phyloP scores from a whole-genome alignment of 2,113 vertebrate species.

The Gallinago undulata region DNA sequence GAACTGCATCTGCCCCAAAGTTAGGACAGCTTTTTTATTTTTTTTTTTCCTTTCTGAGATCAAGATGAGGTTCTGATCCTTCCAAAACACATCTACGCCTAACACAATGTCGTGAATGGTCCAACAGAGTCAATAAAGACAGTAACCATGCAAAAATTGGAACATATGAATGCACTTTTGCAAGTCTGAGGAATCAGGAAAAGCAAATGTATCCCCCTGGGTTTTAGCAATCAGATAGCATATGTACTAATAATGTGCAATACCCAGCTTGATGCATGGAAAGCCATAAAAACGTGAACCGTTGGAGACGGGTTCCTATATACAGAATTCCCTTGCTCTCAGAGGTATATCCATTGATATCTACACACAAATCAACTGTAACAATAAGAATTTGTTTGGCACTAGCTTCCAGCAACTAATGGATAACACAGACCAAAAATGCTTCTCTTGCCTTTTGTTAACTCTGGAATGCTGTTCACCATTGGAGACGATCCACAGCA shows the following conservation, averaged over 20 bases:
- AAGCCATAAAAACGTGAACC: not conserved
- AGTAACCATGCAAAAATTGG: not conserved
- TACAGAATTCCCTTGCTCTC: slow-evolving; percentile 21
- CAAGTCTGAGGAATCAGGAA: slow-evolving; percentile 6
- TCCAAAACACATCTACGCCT: not conserved
- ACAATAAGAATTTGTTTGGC: slow-evolving; percentile 60
- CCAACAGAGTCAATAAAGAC: not conserved
- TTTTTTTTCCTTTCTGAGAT: not conserved
- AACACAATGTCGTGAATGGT: not conserved
- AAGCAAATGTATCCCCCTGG: not conserved
- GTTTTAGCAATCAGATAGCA: slow-evolving; percentile 21
- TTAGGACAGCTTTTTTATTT: not conserved
- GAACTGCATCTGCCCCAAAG: not conserved
- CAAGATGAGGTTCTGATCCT: not conserved
- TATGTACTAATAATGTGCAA: not conserved
- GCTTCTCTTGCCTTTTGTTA: slow-evolving; percentile 57
- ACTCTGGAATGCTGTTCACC: slow-evolving; percentile 40
- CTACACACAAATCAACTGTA: slow-evolving; percentile 41
- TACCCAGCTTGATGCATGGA: not conserved
- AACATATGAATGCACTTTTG: slow-evolving; percentile 19
- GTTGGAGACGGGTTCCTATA: not conserved
- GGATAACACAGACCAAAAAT: slow-evolving; percentile 56
- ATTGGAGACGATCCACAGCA: slow-evolving; percentile 52
- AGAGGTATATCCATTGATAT: slow-evolving; percentile 25
- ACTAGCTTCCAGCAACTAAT: slow-evolving; percentile 57